These are phyloP conservation scores for Lithophane semibrunnea DNA, from an alignment of 2,888 invertebrate genomes.

Conservation along the genomic window DNA sequence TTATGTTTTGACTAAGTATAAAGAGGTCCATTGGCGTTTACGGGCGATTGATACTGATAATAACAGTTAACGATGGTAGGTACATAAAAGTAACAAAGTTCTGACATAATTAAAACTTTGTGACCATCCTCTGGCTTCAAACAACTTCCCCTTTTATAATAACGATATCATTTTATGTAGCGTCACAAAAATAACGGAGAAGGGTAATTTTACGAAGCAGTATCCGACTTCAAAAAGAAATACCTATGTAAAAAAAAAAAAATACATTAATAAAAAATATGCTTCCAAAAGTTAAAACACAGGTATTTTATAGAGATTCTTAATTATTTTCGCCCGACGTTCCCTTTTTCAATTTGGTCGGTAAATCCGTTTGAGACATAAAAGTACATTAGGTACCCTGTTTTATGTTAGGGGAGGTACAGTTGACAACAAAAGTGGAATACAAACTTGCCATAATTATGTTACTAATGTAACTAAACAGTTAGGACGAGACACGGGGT, in stretches of 20 bases:
- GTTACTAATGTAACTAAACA: not conserved
- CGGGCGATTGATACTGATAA: not conserved
- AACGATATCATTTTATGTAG: conserved; percentile 17
- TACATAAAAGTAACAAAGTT: conserved; percentile 8
- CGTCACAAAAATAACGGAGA: conserved; percentile 11
- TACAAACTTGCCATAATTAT: not conserved
- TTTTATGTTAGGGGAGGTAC: not conserved
- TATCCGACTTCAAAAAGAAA: conserved; percentile 26
- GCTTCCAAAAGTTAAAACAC: conserved; percentile 7
- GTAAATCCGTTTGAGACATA: conserved; percentile 5
- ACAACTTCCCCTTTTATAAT: conserved; percentile 3
- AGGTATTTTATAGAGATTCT: conserved; percentile 16
- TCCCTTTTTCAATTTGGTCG: conserved; percentile 17
- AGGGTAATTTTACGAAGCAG: conserved; percentile 8
- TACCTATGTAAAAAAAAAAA: conserved; percentile 3
- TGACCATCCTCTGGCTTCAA: not conserved
- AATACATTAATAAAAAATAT: conserved; percentile 18
- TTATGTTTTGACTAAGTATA: not conserved
- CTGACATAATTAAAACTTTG: conserved; percentile 31
- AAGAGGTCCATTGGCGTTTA: not conserved
- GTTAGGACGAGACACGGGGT: not conserved
- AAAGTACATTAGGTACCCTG: not conserved
- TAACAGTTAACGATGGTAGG: not conserved
- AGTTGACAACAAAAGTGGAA: conserved; percentile 2
- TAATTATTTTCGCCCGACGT: conserved; percentile 45